These are phyloP conservation scores for Baryphthengus martii DNA, from an alignment of 2,113 vertebrate species.

Conservation along the genomic window DNA sequence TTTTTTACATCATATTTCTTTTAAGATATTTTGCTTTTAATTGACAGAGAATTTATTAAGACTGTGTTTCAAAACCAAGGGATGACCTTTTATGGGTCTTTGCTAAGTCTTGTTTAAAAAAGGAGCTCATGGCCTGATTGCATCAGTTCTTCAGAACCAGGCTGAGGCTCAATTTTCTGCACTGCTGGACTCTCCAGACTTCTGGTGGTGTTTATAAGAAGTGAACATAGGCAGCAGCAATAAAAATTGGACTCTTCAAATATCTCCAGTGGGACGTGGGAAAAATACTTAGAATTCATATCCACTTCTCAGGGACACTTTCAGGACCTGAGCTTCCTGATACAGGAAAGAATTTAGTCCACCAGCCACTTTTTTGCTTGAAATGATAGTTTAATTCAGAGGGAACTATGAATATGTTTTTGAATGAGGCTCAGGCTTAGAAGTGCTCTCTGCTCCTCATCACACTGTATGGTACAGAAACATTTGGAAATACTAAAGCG, in stretches of 20 bases:
- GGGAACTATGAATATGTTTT: neutral
- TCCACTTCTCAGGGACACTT: neutral
- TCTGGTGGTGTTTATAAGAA: neutral
- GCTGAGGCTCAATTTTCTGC: neutral
- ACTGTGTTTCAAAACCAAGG: neutral
- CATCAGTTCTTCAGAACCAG: neutral
- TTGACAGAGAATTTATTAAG: neutral
- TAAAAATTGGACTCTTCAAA: neutral
- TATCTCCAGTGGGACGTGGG: neutral
- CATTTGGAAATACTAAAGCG: neutral
- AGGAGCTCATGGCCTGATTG: neutral
- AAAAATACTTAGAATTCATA: neutral
- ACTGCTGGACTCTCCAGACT: neutral
- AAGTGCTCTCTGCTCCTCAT: neutral
- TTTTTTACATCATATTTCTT: neutral
- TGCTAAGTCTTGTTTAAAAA: neutral
- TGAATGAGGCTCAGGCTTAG: neutral
- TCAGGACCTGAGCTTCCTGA: neutral
- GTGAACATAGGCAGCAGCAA: neutral
- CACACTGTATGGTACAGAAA: neutral
- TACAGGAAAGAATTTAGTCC: neutral
- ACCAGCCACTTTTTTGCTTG: accelerated
- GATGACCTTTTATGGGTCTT: neutral
- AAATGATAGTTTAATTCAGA: neutral
- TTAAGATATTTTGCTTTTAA: neutral